These are phyloP conservation scores for Amphiprion clarkii DNA, from an alignment of 2,797 vertebrate species.

Conservation along the genomic window DNA sequence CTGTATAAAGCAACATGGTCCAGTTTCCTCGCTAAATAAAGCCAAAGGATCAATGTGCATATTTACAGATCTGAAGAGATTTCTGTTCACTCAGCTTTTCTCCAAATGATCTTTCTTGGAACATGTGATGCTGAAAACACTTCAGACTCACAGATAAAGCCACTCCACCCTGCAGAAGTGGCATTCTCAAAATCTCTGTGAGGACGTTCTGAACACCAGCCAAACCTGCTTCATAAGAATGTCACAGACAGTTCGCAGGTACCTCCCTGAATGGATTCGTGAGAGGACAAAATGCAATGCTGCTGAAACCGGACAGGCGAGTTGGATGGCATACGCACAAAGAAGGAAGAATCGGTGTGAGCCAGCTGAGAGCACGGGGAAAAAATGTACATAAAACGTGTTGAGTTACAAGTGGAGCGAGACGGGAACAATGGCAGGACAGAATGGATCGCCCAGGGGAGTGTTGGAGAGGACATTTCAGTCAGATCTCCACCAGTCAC, in stretches of 20 bases:
- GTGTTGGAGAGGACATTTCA: conserved; percentile 5
- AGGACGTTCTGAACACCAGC: not conserved
- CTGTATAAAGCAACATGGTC: conserved; percentile 39
- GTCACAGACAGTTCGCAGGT: not conserved
- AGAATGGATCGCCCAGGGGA: conserved; percentile 12
- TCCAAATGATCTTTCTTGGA: conserved; percentile 23
- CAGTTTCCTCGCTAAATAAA: conserved; percentile 59
- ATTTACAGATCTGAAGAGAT: conserved; percentile 28
- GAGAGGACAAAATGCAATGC: conserved; percentile 29
- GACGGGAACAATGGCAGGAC: conserved; percentile 44
- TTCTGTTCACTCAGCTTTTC: conserved; percentile 23
- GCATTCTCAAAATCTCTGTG: not conserved
- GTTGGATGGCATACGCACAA: conserved; percentile 44
- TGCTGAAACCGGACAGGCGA: conserved; percentile 54
- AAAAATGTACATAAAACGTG: conserved; percentile 26
- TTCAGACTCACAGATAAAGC: not conserved
- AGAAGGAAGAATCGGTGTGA: conserved; percentile 25
- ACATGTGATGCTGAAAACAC: conserved; percentile 13
- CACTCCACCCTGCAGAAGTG: not conserved
- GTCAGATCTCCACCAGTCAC: not conserved
- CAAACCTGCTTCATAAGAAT: conserved; percentile 28
- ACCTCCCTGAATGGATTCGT: conserved; percentile 12
- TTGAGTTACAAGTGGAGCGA: conserved; percentile 46
- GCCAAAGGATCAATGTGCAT: conserved; percentile 19
- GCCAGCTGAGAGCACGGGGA: conserved; percentile 32